A percentile compares a stretch with the other conserved stretches of the same genome.
Conservation (phyloP, 92 coral and sea anemone genomes). For the Plumapathes pennacea region DNA sequence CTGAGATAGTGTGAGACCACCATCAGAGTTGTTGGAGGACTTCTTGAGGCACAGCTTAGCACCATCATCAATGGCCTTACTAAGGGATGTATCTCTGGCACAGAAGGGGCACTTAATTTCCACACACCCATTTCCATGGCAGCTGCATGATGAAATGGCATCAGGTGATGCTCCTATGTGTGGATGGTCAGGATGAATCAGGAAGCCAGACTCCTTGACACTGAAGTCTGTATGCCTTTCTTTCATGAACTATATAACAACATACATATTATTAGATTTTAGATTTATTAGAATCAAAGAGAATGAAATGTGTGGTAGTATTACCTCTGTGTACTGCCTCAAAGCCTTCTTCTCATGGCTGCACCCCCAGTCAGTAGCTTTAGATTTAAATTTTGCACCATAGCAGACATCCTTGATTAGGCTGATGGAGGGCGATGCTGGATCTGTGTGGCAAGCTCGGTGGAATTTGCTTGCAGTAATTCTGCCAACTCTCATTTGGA, state of each 20-base stretch:
- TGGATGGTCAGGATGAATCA: constrained; percentile 38
- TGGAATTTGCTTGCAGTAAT: constrained; percentile 64
- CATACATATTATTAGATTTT: too few relatives aligned
- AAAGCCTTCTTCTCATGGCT: constrained; percentile 48
- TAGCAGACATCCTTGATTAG: constrained; percentile 60
- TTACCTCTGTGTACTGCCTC: constrained; percentile 40
- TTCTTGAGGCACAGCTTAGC: constrained; percentile 1
- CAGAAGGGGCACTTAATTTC: constrained; percentile 55
- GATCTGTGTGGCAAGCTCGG: constrained; percentile 48
- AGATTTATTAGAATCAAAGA: neutral
- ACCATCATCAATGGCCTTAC: constrained; percentile 14
- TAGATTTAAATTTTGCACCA: constrained; percentile 26
- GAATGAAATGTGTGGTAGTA: neutral
- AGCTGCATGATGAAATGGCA: constrained; percentile 43
- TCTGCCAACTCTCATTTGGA: constrained; percentile 43
- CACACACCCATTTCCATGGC: constrained; percentile 50
- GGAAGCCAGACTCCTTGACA: constrained; percentile 38
- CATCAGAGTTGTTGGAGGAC: constrained; percentile 5
- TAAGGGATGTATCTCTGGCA: constrained; percentile 11
- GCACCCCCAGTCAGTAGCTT: constrained; percentile 50
- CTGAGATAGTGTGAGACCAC: constrained; percentile 5
- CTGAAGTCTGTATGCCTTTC: constrained; percentile 33
- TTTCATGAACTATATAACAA: constrained; percentile 31
- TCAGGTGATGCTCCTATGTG: constrained; percentile 60
- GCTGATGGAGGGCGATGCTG: constrained; percentile 47